Evolutionary conservation across 1,140 invertebrate species (phyloP).

Genomic region (Drosophila sp.): DNA sequence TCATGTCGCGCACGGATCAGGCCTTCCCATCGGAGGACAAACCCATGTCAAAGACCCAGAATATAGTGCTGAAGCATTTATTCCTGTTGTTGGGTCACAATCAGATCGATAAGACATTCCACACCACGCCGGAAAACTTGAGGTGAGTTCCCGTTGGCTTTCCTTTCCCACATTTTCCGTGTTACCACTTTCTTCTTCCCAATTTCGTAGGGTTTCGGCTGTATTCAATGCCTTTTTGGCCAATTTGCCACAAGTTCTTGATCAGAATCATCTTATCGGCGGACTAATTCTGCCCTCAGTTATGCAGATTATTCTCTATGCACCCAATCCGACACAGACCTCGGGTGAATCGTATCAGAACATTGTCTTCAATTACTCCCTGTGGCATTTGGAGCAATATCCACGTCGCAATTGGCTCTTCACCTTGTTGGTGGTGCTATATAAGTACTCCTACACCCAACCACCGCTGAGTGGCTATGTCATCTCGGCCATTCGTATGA

Average conservation of each 20-base stretch:
- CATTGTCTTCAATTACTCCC: slow-evolving; percentile 87
- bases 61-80: slow-evolving; percentile 95
- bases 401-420: slow-evolving; percentile 95
- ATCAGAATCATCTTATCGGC: slow-evolving; percentile 97
- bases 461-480: slow-evolving; percentile 91
- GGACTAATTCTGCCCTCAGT: slow-evolving; percentile 93
- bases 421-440: slow-evolving; percentile 96
- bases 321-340: slow-evolving; percentile 87
- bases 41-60: slow-evolving; percentile 89
- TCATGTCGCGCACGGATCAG: slow-evolving; percentile 89
- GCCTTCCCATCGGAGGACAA: slow-evolving; percentile 95
- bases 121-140: slow-evolving; percentile 93
- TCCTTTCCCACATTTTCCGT: background rate
- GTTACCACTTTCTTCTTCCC: slow-evolving; percentile 2
- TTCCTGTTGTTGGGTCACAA: slow-evolving; percentile 97
- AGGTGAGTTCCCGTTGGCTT: slow-evolving; percentile 84
- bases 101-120: slow-evolving; percentile 94
- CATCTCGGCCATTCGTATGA: slow-evolving; percentile 92
- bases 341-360: slow-evolving; percentile 77
- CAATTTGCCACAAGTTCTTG: slow-evolving; percentile 95
- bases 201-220: slow-evolving; percentile 87
- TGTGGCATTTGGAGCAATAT: slow-evolving; percentile 94
- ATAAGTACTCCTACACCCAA: slow-evolving; percentile 97
- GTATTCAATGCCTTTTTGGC: slow-evolving; percentile 98
- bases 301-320: slow-evolving; percentile 93